A percentile compares a stretch with the other conserved stretches of the same genome.
Evolutionary conservation across 2,888 invertebrate genomes (phyloP).

Genomic region (Lumbricus terrestris): DNA sequence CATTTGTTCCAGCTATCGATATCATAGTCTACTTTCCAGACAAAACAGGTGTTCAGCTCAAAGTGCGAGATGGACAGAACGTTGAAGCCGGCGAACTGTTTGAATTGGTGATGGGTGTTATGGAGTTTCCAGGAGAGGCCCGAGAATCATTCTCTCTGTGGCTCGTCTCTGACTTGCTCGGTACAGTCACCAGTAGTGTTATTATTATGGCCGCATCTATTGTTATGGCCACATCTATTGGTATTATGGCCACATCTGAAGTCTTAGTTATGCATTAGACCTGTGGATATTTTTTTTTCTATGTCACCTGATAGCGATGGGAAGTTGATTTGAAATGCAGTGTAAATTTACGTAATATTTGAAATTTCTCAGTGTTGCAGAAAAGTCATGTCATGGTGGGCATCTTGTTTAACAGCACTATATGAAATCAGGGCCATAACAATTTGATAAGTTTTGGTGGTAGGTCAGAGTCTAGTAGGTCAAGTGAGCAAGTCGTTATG

Average conservation of each 20-base stretch:
- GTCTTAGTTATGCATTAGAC: neutral
- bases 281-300: neutral
- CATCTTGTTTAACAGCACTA: too few relatives aligned
- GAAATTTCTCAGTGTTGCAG: too few relatives aligned
- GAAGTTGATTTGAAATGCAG: neutral
- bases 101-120: conserved; percentile 71
- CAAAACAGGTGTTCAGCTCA: conserved; percentile 64
- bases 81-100: conserved; percentile 67
- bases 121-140: conserved; percentile 75
- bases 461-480: too few relatives aligned
- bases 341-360: too few relatives aligned
- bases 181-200: conserved; percentile 59
- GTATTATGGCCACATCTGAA: neutral
- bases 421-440: too few relatives aligned
- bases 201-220: too few relatives aligned
- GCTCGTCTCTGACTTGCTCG: conserved; percentile 87
- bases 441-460: too few relatives aligned
- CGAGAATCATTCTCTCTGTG: conserved; percentile 84
- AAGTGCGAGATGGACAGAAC: conserved; percentile 74
- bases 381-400: too few relatives aligned
- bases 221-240: too few relatives aligned
- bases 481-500: too few relatives aligned
- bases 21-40: conserved; percentile 57
- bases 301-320: neutral
- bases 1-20: conserved; percentile 42